Evolutionary conservation across 2,113 vertebrate species (phyloP), one percentile per base, ranked within the genome.

Genomic region (Leucopsar rothschildi): DNA sequence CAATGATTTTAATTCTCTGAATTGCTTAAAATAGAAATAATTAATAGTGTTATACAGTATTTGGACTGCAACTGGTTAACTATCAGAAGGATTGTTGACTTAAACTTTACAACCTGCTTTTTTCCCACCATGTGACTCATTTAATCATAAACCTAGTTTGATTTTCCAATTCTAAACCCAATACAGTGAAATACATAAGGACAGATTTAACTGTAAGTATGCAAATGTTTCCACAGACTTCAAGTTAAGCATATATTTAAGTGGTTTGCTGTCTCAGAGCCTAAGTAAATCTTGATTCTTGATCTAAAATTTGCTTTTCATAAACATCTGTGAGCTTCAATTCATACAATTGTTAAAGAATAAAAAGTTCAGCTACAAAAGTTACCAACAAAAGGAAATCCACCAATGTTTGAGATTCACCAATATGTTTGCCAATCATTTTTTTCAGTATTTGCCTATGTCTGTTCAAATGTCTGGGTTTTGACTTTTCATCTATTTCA

Each of bases 401-500:
- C 79, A 70, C 25, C 27, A 49, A 2, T 95, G 47, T 94, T 95
- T 96, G 82, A 90, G 93, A 95, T 85, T 91, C 91, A 80, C 63
- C 84, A 77, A 91, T 70, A 87, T 93, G 59, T 95, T 96, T 97
- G 94, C 85, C 94, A 93, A 82, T 92, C 53, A 78, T 92, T 96
- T 96, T 52, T 93, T 89, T 95, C 71, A 77, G 84, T 94, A 88
- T 96, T 94, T 96, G 63, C 76, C 64, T 22, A 44, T 55, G 82
- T 96, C 87, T 97, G 90, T 93, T 95, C 78, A 95, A 93, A 94
- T 94, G 94, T 94, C 95, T 96, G 64, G 77, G 55, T 64, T 94
- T 66, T 85, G 87, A 83, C 47, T 96, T 97, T 94, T 93, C 93
- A 92, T 91, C 88, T 95, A 63, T 94, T 94, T 94, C 71, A 79